Percentiles rank a stretch among this genome's conserved stretches.
These are phyloP conservation scores for Mesopsocus fuscifrons DNA, from an alignment of 2,888 invertebrate species.

Conservation along the genomic window DNA sequence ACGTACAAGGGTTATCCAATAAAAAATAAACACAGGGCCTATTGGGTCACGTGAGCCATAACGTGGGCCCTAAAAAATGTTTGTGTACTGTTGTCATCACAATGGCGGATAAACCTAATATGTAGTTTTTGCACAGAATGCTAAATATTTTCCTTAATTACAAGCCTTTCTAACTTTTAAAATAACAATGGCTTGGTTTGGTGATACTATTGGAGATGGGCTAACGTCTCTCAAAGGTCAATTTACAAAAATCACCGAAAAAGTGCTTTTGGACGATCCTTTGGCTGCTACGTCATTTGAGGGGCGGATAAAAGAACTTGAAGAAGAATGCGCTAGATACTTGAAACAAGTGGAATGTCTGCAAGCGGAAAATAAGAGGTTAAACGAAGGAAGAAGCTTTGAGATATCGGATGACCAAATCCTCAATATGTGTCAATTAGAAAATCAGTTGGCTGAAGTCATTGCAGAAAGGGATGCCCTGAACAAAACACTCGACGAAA, in stretches of 20 bases:
- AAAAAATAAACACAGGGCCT: too few species aligned
- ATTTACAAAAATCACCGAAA: constrained; percentile 71
- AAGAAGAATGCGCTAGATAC: neutral
- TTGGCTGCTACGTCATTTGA: neutral
- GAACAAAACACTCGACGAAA: constrained; percentile 21
- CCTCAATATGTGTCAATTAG: constrained; percentile 15
- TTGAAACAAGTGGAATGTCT: neutral
- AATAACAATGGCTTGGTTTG: constrained; percentile 30
- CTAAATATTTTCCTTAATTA: too few species aligned
- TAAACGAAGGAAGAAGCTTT: constrained; percentile 4
- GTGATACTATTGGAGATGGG: constrained; percentile 29
- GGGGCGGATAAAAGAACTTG: constrained; percentile 3
- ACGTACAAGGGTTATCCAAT: too few species aligned
- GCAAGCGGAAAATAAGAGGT: neutral
- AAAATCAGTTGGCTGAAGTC: constrained; percentile 23
- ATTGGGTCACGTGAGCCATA: too few species aligned
- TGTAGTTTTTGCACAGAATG: too few species aligned
- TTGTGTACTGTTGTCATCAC: too few species aligned
- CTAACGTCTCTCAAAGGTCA: constrained; percentile 57
- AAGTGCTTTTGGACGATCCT: constrained; percentile 47
- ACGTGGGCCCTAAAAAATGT: too few species aligned
- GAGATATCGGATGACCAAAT: constrained; percentile 2
- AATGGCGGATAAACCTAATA: too few species aligned
- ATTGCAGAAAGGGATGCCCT: constrained; percentile 9
- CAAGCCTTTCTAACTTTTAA: too few species aligned